Evolutionary conservation across 2,888 invertebrate species (phyloP).

Genomic region (Caenorhabditis sp.): DNA sequence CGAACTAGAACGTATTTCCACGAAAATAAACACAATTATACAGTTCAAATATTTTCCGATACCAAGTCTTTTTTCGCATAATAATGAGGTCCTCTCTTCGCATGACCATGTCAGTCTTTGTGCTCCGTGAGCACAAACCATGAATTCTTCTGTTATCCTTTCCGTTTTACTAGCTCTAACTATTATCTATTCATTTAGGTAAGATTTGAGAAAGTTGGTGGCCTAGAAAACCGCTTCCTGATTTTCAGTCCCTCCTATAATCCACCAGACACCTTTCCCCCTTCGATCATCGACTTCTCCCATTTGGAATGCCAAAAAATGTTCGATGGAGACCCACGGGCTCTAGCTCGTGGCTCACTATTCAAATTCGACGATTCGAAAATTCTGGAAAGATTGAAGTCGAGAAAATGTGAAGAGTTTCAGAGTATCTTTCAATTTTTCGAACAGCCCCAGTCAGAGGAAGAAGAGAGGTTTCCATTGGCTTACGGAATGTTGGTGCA

Average conservation of each 20-base stretch:
- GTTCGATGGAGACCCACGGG: slow-evolving; percentile 44
- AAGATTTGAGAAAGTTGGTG: no score
- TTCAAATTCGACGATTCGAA: slow-evolving; percentile 38
- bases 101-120: no score
- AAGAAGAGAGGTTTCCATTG: slow-evolving; percentile 65
- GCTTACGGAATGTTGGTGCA: slow-evolving; percentile 69
- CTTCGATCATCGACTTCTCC: slow-evolving; percentile 25
- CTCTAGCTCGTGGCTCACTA: slow-evolving; percentile 41
- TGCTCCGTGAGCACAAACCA: no score
- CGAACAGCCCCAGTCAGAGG: slow-evolving; percentile 32
- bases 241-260: slow-evolving; percentile 7
- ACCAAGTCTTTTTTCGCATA: not conserved
- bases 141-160: no score
- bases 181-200: no score
- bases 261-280: not conserved
- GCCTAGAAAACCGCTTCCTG: not conserved
- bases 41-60: not conserved
- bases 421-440: slow-evolving; percentile 50
- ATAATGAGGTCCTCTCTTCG: not conserved
- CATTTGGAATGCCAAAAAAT: slow-evolving; percentile 53
- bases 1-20: not conserved
- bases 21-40: no score
- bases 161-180: no score
- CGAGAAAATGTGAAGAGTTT: slow-evolving; percentile 48
- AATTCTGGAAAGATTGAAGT: slow-evolving; percentile 25